Base-by-base conservation (phyloP, 2,113 vertebrate species). In the Callocephalon fimbriatum region DNA sequence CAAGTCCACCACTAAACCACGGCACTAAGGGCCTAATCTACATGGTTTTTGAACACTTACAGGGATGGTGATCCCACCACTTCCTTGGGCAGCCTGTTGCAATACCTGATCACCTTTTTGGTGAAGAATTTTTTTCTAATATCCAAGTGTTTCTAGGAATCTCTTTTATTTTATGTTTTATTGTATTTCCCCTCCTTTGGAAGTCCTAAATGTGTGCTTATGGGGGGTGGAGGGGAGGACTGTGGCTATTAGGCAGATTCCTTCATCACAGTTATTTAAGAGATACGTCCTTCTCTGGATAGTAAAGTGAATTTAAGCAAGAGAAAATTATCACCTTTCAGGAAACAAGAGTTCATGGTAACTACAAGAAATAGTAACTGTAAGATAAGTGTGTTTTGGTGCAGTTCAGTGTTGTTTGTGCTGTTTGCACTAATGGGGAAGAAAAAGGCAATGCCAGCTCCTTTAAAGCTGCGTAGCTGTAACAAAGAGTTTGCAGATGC, bases 371-470 rank as follows among this genome's bases (percentile, higher is more conserved):
- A 45, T 8, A 59, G 6, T 54, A 73, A 45, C 31, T 53, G 16
- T 50, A 45, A 37, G 21, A 6, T 25, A 50, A 37, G 7, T 29
- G 25, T 45, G 27, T 8, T 80, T 72, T 93, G 38, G 14, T 59
- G 27, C 35, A n/a, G 70, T 27, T 68, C 8, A 32, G 11, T 54
- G 27, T 4, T 51, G 12, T 67, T 71, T 61, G 40, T 15, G 11
- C 32, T 31, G 7, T 20, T 50, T 35, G 38, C 15, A 3, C 3
- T 35, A 48, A 31, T 0, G 0, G 15, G 15, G 35, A 13, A 40
- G 8, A 35, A 56, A 48, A 65, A 59, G 29, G 20, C 7, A 12
- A 27, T 14, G 11, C 10, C 17, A 40, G 12, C 31, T 48, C 8
- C 25, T 65, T 44, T 19, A 59, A 86, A 45, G 25, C 22, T 63